phyloP scores from a whole-genome alignment of 2,113 vertebrate genomes.

The Menidia beryllina region DNA sequence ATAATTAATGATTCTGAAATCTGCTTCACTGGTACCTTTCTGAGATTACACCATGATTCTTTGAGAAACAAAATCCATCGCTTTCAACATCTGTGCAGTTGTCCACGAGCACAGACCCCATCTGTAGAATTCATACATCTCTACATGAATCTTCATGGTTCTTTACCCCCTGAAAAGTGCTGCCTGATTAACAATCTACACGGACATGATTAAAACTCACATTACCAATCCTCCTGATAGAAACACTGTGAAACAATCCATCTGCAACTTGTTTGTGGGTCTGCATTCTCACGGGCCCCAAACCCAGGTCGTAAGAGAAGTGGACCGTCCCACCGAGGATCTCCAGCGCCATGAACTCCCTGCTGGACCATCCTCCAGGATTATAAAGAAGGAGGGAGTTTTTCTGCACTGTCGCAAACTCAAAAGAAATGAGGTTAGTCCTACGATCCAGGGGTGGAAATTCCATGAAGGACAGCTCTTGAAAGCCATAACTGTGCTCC shows the following conservation, averaged over 20 bases:
- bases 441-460: constrained; percentile 80
- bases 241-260: constrained; percentile 80
- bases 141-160: background rate
- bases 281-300: constrained; percentile 75
- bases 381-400: constrained; percentile 80
- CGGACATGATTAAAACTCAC: constrained; percentile 61
- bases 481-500: constrained; percentile 80
- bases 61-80: constrained; percentile 76
- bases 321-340: constrained; percentile 71
- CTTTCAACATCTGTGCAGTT: constrained; percentile 72
- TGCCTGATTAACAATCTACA: background rate
- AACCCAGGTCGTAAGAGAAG: constrained; percentile 81
- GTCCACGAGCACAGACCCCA: constrained; percentile 80
- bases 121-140: constrained; percentile 63
- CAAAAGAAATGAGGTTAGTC: constrained; percentile 81
- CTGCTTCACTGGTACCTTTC: constrained; percentile 67
- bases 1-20: background rate
- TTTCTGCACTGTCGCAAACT: constrained; percentile 79
- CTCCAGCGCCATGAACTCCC: constrained; percentile 81
- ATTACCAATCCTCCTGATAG: constrained; percentile 76
- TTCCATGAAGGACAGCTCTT: constrained; percentile 82
- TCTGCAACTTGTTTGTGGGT: constrained; percentile 79
- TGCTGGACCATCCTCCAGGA: constrained; percentile 60
- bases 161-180: background rate
- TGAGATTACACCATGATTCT: constrained; percentile 61